phyloP scores from a whole-genome alignment of 2,113 vertebrate species.

The Petaurus breviceps region DNA sequence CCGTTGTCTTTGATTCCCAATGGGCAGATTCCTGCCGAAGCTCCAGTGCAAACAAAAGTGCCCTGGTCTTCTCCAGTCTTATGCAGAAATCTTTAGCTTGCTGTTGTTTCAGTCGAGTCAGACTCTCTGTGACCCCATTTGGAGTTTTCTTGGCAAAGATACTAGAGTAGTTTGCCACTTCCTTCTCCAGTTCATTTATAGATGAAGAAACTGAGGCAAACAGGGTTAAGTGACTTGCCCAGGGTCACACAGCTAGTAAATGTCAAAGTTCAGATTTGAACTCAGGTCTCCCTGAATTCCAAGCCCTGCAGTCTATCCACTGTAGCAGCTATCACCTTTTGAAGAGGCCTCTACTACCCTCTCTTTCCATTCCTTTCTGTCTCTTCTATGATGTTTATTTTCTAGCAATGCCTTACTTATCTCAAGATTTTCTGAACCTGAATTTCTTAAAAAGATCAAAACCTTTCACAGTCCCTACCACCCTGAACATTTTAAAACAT shows the following conservation, averaged over 20 bases:
- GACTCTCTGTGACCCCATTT: background rate
- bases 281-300: too few species aligned
- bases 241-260: background rate
- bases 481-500: constrained; percentile 23
- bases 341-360: background rate
- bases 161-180: background rate
- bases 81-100: background rate
- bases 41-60: background rate
- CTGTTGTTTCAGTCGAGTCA: background rate
- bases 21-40: background rate
- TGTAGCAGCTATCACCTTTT: background rate
- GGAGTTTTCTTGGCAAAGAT: background rate
- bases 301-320: background rate
- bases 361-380: background rate
- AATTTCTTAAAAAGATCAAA: constrained; percentile 36
- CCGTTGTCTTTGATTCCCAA: background rate
- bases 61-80: background rate
- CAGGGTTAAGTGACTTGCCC: background rate
- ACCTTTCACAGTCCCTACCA: background rate
- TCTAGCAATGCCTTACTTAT: too few species aligned
- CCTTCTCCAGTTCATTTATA: background rate
- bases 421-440: background rate
- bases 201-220: background rate
- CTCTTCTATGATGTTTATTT: background rate
- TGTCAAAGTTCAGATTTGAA: background rate